These are phyloP conservation scores for Solenodon paradoxus DNA, from an alignment of 2,113 vertebrate genomes.

Conservation along the genomic window DNA sequence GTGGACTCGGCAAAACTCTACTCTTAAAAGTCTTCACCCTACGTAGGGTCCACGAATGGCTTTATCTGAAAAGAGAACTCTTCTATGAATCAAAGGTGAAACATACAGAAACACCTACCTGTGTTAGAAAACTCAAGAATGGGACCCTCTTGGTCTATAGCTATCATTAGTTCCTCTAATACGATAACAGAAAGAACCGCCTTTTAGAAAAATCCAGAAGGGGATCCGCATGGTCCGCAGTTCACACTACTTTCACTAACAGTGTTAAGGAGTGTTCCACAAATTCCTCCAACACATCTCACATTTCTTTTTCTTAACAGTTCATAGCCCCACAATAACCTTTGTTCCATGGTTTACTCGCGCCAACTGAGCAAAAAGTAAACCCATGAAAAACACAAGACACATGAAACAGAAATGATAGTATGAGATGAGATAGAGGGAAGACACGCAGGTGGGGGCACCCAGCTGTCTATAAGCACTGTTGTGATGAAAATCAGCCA, in stretches of 20 bases:
- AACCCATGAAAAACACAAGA: background rate
- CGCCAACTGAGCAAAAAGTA: background rate
- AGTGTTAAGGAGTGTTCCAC: background rate
- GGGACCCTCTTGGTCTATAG: background rate
- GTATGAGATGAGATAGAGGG: background rate
- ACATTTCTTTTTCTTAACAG: background rate
- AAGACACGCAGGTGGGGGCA: background rate
- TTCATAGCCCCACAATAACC: background rate
- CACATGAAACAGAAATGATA: background rate
- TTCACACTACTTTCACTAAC: background rate
- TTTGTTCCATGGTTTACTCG: background rate
- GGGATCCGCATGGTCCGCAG: background rate
- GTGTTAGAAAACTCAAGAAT: background rate
- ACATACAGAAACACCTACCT: background rate
- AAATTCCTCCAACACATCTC: background rate
- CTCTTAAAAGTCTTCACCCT: background rate
- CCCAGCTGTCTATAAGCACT: accelerated
- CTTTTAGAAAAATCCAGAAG: background rate
- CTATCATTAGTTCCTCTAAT: background rate
- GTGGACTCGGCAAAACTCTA: background rate
- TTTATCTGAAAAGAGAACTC: background rate
- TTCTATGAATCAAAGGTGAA: background rate
- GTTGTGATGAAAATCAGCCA: background rate
- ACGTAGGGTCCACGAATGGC: background rate
- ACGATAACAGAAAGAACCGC: background rate